Evolutionary conservation across 2,888 invertebrate genomes (phyloP), one percentile per base, ranked within the genome.

Genomic region (Amphipoea oculea): DNA sequence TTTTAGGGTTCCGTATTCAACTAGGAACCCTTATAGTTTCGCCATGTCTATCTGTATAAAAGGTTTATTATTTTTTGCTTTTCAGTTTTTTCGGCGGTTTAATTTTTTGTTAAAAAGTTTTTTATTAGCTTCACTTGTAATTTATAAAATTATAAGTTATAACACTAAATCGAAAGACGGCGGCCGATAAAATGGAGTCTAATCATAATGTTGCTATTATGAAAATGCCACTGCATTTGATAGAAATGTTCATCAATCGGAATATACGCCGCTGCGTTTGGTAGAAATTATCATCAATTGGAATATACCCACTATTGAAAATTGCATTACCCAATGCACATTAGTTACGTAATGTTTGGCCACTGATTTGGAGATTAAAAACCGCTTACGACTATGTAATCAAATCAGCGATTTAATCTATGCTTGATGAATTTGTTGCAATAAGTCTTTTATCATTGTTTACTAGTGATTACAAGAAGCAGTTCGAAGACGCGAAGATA

Each of bases 401-500:
- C 63, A 84, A 81, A 78, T 79, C 73, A 70, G 68, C 12, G 66
- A 76, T 75, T 72, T 65, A 66, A 85, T 79, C 79, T 62, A 29
- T 62, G 45, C 36, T 51, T 82, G 57, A 75, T 73, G 75, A 71
- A 70, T 75, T 17, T 9, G 62, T 66, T 86, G 57, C 69, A 80
- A 57, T 66, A 75, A 77, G 60, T 48, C 29, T 62, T 70, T 71
- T 77, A 82, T 85, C 80, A 12, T 69, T 85, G 62, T 72, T 88
- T 69, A 57, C 2, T 87, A 98, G 98, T 86, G 96, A 98, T 48
- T 99, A 99, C 96, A 98, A 98, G 95, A 95, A 97, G 75, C 95
- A 98, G 90, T 99, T 98, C 94, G 98, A 99, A 88, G 97, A 97
- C 42, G 97, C 97, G 17, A 98, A 98, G 89, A 98, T 99, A 91